phyloP scores from a whole-genome alignment of 1,140 invertebrate genomes.

The Drosophila trapezifrons region DNA sequence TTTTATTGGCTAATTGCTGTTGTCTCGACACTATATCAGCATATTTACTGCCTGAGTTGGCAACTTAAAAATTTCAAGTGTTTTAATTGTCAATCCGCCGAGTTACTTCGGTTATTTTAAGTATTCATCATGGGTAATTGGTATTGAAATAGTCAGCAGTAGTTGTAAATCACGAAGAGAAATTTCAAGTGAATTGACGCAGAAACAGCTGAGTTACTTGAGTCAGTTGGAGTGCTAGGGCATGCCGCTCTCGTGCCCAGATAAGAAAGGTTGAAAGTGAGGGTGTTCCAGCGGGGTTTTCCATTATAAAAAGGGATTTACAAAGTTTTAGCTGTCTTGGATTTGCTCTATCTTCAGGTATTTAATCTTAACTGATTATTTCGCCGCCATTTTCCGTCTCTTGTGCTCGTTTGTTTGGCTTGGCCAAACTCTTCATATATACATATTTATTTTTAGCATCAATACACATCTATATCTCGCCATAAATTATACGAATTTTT shows the following conservation, averaged over 20 bases:
- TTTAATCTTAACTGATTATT: conserved; percentile 21
- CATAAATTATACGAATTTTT: conserved; percentile 19
- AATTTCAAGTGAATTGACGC: conserved; percentile 25
- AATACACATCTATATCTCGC: conserved; percentile 1
- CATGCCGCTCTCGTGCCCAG: conserved; percentile 5
- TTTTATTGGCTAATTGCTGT: conserved; percentile 24
- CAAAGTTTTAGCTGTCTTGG: background rate
- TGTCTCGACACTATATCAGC: conserved; percentile 32
- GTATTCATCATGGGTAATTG: background rate
- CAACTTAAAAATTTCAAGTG: conserved; percentile 11
- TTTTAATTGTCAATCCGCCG: background rate
- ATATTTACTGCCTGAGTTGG: conserved; percentile 17
- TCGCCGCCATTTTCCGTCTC: background rate
- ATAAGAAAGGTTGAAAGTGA: conserved; percentile 13
- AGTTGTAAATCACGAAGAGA: conserved; percentile 17
- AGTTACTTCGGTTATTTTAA: conserved; percentile 12
- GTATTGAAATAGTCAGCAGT: conserved; percentile 10
- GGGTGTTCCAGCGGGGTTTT: background rate
- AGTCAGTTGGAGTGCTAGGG: conserved; percentile 7
- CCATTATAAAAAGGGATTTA: background rate
- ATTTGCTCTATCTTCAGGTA: background rate
- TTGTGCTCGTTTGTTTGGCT: conserved; percentile 6
- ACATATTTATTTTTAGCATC: conserved; percentile 44
- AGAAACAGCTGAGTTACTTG: conserved; percentile 34
- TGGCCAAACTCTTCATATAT: conserved; percentile 7